Evolutionary conservation across 1,140 invertebrate genomes (phyloP), one percentile per base, ranked within the genome.

Genomic region (Eulimnadia texana): DNA sequence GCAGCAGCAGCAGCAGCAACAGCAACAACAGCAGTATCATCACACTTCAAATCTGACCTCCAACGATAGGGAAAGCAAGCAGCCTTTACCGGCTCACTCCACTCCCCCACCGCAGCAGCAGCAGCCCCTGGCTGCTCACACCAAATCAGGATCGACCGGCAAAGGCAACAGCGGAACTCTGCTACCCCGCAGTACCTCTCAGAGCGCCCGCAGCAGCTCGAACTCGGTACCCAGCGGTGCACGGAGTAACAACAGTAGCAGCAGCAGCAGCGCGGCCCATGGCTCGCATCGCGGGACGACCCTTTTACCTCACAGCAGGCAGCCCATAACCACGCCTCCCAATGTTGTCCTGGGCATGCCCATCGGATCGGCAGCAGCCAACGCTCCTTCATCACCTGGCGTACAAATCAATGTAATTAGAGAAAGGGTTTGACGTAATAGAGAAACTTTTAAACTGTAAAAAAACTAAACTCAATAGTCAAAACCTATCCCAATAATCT

Each of bases 1-100:
- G 71, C 64, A 66, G 63, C 76, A 65, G 73, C 75, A 60, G 23
- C 69, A 70, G 49, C 69, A 69, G n/a, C 71, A 73, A 54, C 70
- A 71, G 25, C 67, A 73, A 57, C 70, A 71, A 29, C 69, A 65
- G 25, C 53, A 59, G 29, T 60, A 65, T 22, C 58, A 60, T 27
- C 63, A 65, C 55, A 62, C 51, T 50, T 66, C 50, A 62, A 63
- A 67, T 19, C 67, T 67, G 58, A n/a, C n/a, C n/a, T n/a, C n/a
- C n/a, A n/a, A n/a, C n/a, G 33, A 60, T n/a, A 55, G 63, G 29
- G 54, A 65, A 57, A 16, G 56, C 54, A 42, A 63, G 42, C 52
- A 50, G 2, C 62, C 33, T 50, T 10, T 59, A 3, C 53, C 54
- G 29, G 51, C 58, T 19, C 61, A 50, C 53, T 61, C 27, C 54